Conservation (phyloP, 2,797 vertebrate species). For the Molossus alvarezi region DNA sequence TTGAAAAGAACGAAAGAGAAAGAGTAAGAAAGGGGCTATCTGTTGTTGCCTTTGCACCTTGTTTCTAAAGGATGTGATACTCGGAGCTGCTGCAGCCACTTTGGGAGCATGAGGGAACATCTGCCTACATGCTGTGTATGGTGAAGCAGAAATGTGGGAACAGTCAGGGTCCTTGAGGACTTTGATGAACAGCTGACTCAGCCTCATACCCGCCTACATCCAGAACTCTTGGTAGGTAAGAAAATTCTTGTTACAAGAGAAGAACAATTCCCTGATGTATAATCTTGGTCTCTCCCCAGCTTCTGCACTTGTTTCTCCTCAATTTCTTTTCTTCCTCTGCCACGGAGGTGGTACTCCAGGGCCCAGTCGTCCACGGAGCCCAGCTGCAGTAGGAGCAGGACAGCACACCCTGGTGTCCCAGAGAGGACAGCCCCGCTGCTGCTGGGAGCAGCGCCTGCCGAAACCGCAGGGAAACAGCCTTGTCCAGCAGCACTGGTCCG, state of each 20-base stretch:
- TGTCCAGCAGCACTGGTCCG: accelerated
- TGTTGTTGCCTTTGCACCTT: neutral
- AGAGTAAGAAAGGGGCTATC: no score
- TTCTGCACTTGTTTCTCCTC: neutral
- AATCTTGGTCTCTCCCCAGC: neutral
- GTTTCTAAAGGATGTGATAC: neutral
- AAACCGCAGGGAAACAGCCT: neutral
- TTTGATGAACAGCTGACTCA: neutral
- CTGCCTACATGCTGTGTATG: accelerated
- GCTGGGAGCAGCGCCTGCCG: accelerated
- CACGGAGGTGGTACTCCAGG: neutral
- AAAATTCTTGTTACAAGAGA: neutral
- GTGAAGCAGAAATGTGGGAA: neutral
- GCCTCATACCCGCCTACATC: no score
- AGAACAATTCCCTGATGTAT: neutral
- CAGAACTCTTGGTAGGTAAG: neutral
- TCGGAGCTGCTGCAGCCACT: neutral
- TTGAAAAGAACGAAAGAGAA: neutral
- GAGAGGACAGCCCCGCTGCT: accelerated
- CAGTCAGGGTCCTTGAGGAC: neutral
- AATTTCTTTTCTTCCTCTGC: accelerated
- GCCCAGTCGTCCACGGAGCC: accelerated
- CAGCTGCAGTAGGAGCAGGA: accelerated
- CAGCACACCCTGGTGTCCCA: accelerated
- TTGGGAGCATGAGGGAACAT: neutral